phyloP scores from a whole-genome alignment of 2,113 vertebrate species.

The Ivindomyrus marchei region DNA sequence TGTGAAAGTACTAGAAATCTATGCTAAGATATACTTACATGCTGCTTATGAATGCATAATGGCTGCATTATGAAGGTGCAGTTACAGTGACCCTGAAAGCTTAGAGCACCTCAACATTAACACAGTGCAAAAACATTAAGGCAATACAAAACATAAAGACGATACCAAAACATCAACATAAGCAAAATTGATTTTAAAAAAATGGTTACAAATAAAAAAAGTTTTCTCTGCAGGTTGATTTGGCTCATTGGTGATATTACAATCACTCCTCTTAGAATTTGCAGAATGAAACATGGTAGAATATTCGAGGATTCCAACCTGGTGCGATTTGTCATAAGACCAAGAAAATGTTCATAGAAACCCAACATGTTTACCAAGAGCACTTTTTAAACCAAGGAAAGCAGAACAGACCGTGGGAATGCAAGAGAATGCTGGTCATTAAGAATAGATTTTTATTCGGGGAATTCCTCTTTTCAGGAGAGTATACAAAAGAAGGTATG shows the following conservation, averaged over 20 bases:
- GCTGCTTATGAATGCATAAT: background rate
- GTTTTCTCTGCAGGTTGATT: background rate
- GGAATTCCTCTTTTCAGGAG: background rate
- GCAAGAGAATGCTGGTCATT: background rate
- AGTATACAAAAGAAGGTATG: background rate
- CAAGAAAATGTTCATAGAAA: background rate
- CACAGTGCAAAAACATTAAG: background rate
- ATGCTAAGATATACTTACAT: background rate
- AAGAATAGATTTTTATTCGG: background rate
- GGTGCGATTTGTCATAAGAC: background rate
- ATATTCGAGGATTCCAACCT: background rate
- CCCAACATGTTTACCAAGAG: background rate
- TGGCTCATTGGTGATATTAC: background rate
- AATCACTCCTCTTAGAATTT: background rate
- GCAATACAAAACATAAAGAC: background rate
- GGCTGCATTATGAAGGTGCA: background rate
- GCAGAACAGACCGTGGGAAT: background rate
- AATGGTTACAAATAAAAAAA: background rate
- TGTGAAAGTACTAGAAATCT: background rate
- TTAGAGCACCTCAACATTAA: background rate
- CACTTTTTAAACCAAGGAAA: background rate
- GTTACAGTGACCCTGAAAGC: background rate
- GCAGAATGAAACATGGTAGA: background rate
- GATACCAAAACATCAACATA: background rate
- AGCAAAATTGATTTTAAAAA: background rate